Conservation (phyloP, 2,888 invertebrate species). For the Trissolcus brochymenae region DNA sequence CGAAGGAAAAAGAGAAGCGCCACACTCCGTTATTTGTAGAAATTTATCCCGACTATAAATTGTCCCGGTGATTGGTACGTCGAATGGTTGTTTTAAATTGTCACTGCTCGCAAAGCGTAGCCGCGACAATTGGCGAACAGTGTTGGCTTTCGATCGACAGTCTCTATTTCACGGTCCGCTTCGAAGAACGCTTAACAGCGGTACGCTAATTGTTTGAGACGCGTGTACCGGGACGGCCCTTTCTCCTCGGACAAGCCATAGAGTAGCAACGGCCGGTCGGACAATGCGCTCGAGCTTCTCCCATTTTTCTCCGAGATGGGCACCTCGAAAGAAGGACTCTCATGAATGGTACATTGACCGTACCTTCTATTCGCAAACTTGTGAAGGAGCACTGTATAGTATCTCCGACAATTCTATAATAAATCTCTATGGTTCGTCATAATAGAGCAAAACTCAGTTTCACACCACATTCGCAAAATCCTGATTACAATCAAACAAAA, state of each 20-base stretch:
- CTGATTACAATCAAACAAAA: too few species aligned
- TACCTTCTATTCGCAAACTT: conserved; percentile 19
- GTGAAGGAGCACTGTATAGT: not conserved
- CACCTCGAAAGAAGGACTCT: conserved; percentile 46
- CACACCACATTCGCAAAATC: too few species aligned
- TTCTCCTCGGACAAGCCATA: conserved; percentile 43
- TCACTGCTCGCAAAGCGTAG: not conserved
- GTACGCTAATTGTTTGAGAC: conserved; percentile 57
- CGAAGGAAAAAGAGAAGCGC: too few species aligned
- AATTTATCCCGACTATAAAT: too few species aligned
- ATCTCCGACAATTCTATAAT: too few species aligned
- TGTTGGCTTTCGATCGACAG: conserved; percentile 27
- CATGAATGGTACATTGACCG: conserved; percentile 68
- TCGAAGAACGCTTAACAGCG: conserved; percentile 50
- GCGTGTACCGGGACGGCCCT: conserved; percentile 39
- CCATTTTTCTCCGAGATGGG: conserved; percentile 24
- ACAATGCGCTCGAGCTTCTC: conserved; percentile 27
- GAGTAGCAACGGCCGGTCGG: conserved; percentile 34
- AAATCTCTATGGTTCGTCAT: too few species aligned
- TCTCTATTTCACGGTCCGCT: conserved; percentile 46
- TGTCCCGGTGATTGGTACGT: not conserved
- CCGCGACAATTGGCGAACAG: conserved; percentile 20
- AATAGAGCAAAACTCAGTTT: too few species aligned
- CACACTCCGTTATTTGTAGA: too few species aligned
- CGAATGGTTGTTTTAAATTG: not conserved